Evolutionary conservation across 2,888 invertebrate genomes (phyloP).

Genomic region (Entomobrya multifasciata): DNA sequence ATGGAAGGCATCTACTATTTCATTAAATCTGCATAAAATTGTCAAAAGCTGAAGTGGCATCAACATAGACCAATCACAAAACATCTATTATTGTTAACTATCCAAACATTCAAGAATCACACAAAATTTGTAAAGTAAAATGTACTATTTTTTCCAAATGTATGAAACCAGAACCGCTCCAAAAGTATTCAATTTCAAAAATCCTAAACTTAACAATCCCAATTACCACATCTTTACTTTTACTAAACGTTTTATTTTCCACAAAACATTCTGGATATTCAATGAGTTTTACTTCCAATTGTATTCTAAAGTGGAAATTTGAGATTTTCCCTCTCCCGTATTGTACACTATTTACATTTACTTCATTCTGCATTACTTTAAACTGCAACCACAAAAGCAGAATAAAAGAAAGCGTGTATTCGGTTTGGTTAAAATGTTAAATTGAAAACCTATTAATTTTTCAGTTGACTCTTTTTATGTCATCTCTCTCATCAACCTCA

Average conservation of each 20-base stretch:
- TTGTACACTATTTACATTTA: no score
- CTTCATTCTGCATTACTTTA: no score
- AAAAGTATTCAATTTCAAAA: no score
- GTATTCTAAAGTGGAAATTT: neutral
- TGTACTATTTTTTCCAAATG: neutral
- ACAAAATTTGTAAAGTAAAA: neutral
- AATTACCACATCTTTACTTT: neutral
- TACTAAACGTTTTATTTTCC: slow-evolving; percentile 3
- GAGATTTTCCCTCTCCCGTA: neutral
- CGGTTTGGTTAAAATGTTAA: no score
- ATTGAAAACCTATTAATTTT: slow-evolving; percentile 53
- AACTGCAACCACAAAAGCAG: slow-evolving; percentile 24
- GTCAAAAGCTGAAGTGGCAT: no score
- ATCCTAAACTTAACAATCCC: no score
- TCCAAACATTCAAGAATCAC: neutral
- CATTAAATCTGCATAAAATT: no score
- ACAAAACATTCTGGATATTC: no score
- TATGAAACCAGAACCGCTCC: neutral
- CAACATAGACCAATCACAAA: no score
- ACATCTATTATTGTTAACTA: no score
- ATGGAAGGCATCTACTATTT: no score
- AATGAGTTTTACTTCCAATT: neutral
- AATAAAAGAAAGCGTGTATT: slow-evolving; percentile 28
- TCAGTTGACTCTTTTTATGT: slow-evolving; percentile 33
- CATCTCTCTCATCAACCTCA: neutral